Percentiles rank a stretch among this genome's conserved stretches.
Evolutionary conservation across 1,140 invertebrate species (phyloP).

Genomic region (Bursaphelenchus mucronatus): DNA sequence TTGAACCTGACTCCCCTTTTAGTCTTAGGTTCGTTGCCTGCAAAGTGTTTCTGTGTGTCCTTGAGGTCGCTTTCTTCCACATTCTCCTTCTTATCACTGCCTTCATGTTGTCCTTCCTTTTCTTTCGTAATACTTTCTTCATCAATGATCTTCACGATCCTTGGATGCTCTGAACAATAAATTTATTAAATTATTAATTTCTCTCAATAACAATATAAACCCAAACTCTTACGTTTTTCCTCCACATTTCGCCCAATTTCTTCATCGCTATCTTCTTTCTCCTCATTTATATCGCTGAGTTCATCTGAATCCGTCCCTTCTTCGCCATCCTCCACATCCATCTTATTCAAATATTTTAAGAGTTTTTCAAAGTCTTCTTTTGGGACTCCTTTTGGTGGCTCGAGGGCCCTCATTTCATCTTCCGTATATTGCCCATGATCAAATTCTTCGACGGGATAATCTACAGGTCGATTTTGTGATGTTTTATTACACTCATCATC

Average conservation of each 20-base stretch:
- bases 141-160: background rate
- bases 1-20: constrained; percentile 18
- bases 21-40: constrained; percentile 8
- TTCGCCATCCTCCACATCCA: constrained; percentile 14
- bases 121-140: constrained; percentile 1
- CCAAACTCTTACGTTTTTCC: background rate
- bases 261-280: constrained; percentile 3
- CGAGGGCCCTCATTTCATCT: background rate
- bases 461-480: constrained; percentile 13
- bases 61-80: constrained; percentile 1
- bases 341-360: constrained; percentile 17
- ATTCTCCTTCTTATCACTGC: constrained; percentile 12
- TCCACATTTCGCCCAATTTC: background rate
- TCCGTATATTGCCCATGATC: constrained; percentile 3
- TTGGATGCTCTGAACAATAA: background rate
- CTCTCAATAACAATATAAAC: background rate
- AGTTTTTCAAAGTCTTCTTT: constrained; percentile 26
- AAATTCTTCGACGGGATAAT: background rate
- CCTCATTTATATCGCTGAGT: background rate
- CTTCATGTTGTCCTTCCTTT: constrained; percentile 2
- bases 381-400: constrained; percentile 16
- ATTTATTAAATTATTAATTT: background rate
- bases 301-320: constrained; percentile 10
- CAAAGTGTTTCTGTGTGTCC: constrained; percentile 2
- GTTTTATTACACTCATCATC: constrained; percentile 10